These are phyloP conservation scores for Drosophila sucinea DNA, from an alignment of 1,140 invertebrate species.

Conservation along the genomic window DNA sequence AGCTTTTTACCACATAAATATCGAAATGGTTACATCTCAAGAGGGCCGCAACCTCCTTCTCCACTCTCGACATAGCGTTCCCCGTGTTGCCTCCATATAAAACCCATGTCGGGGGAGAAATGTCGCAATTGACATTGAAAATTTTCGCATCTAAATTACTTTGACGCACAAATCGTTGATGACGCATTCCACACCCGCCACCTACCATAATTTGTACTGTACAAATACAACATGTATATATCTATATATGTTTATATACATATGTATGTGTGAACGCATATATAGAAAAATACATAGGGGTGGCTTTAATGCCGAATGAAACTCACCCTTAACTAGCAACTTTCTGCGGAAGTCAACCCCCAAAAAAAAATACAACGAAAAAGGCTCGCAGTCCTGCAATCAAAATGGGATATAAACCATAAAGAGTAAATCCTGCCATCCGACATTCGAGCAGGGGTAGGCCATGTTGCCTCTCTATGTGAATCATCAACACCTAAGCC, in stretches of 20 bases:
- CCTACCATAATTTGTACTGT: slow-evolving; percentile 14
- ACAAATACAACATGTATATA: slow-evolving; percentile 9
- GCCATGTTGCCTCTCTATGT: slow-evolving; percentile 34
- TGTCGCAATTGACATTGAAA: slow-evolving; percentile 73
- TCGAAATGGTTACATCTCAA: slow-evolving; percentile 77
- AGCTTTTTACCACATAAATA: slow-evolving; percentile 75
- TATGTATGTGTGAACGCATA: not conserved
- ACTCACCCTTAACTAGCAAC: slow-evolving; percentile 54
- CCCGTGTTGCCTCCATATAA: not conserved
- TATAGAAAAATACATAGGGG: slow-evolving; percentile 49
- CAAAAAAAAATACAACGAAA: slow-evolving; percentile 52
- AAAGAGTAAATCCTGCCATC: slow-evolving; percentile 54
- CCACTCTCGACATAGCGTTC: not conserved
- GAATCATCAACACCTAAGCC: slow-evolving; percentile 57
- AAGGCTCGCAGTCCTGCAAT: slow-evolving; percentile 60
- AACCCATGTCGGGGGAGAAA: slow-evolving; percentile 14
- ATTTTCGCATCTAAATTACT: slow-evolving; percentile 73
- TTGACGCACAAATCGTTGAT: slow-evolving; percentile 66
- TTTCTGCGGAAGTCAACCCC: slow-evolving; percentile 65
- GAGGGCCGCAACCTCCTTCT: not conserved
- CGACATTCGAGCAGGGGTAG: slow-evolving; percentile 22
- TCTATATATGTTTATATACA: slow-evolving; percentile 5
- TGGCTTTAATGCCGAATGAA: slow-evolving; percentile 62
- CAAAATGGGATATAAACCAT: slow-evolving; percentile 64
- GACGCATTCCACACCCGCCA: slow-evolving; percentile 58